Evolutionary conservation across 2,113 vertebrate genomes (phyloP), one percentile per base, ranked within the genome.

Genomic region (Aldabrachelys gigantea): DNA sequence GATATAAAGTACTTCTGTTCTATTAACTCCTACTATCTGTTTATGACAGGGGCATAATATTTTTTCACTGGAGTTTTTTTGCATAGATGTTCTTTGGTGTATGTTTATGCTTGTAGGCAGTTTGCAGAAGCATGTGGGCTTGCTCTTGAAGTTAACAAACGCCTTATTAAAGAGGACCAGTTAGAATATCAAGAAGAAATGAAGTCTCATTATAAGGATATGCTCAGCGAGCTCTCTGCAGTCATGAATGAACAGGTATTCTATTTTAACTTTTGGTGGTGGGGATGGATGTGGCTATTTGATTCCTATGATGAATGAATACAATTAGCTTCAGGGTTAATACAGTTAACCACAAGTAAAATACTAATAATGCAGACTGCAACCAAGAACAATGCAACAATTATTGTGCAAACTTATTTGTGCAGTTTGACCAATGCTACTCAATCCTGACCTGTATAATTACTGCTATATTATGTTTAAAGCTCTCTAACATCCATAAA

Each of bases 181-280:
- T 97, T 99, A 97, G 99, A 99, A 95, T 99, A 99, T 97, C 99
- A 99, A 97, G 99, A 99, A 95, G 99, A 99, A 96, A 99, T 99
- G 99, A 99, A 99, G 95, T 98, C 99, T 96, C 99, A 99, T 96
- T 99, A 99, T 57, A 98, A 98, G 96, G 99, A 99, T 95, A 99
- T 99, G 99, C 98, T 99, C 96, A 98, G 94, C 0, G 99, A 99
- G 89, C 99, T 99, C 82, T 99, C 99, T 1, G 95, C 96, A 76
- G 97, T 99, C 97, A 99, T 99, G 99, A 99, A 99, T 13, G 99
- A 99, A 94, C 99, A 99, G 99, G 99, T 47, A 10, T 27, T 24
- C 80, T 50, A 0, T 88, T 82, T 78, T 41, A 50, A 5, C 78
- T 56, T 47, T 88, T 69, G 1, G 5, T 79, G 57, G 25, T 84